Base-by-base conservation (phyloP, 2,113 vertebrate species). In the Anolis carolinensis region DNA sequence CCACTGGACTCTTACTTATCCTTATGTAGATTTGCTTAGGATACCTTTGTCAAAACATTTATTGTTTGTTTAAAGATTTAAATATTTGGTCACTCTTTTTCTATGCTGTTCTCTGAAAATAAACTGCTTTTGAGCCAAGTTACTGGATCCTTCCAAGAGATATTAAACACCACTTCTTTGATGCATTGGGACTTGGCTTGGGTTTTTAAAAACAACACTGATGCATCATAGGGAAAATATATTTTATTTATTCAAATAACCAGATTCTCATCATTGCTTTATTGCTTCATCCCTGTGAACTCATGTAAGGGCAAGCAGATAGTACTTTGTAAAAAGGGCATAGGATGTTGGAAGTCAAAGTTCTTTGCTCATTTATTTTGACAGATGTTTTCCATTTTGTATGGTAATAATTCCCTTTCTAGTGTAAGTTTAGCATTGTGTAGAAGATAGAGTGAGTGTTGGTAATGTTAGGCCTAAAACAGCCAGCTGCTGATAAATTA, bases 401-500 rank as follows among this genome's bases (percentile, higher is more conserved):
- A 20, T 67, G 78, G 23, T 67, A 67, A 39, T 75, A 74, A 63
- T 85, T 90, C 1, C 18, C 32, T 84, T 18, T 87, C 25, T 76
- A 82, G 67, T 36, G 20, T 44, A 71, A 71, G 44, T 72, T 81
- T 25, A 50, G 62, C 9, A 65, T 6, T 90, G 39, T 90, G 72
- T 90, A 78, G 81, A 88, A 84, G 87, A 86, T 65, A 20, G 11
- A 55, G 55, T 84, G 30, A 76, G 30, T 85, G 86, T 88, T 90
- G 72, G n/a, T 90, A 88, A 81, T 21, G 75, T 20, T 74, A 74
- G 0, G 2, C 74, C 7, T 83, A 0, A 65, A 86, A 44, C 79
- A 89, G 65, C 87, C 44, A 84, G 21, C 59, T 90, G 50, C 77
- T 89, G 91, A 87, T 92, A 82, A 87, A 90, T 44, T 21, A 88